Percentiles rank a stretch among this genome's conserved stretches.
These are phyloP conservation scores for Ivindomyrus marchei DNA, from an alignment of 2,113 vertebrate species.

Conservation along the genomic window DNA sequence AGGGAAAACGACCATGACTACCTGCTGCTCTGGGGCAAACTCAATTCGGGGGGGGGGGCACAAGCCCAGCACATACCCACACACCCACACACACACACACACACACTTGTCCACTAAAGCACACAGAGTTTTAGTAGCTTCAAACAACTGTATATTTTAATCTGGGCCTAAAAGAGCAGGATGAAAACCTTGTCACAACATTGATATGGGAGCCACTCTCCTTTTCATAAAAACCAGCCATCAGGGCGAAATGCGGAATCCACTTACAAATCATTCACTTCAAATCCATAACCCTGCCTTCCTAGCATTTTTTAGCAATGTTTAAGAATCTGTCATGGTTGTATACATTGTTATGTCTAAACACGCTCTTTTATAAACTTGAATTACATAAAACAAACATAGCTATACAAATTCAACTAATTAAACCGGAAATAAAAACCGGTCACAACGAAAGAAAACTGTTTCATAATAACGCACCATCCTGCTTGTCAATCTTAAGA, in stretches of 20 bases:
- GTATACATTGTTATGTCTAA: neutral
- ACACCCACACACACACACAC: neutral
- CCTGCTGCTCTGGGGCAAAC: slow-evolving; percentile 43
- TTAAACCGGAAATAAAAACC: neutral
- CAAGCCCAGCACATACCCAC: slow-evolving; percentile 21
- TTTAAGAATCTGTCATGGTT: neutral
- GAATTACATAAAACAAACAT: neutral
- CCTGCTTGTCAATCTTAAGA: neutral
- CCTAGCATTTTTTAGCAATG: neutral
- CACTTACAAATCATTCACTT: neutral
- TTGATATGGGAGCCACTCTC: neutral
- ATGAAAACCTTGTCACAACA: neutral
- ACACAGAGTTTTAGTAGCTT: neutral
- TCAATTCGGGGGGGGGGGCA: slow-evolving; percentile 31
- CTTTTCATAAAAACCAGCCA: neutral
- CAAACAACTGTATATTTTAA: slow-evolving; percentile 26
- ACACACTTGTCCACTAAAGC: neutral
- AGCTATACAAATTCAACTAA: neutral
- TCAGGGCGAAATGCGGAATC: neutral
- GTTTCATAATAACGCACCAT: neutral
- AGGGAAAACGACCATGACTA: slow-evolving; percentile 45
- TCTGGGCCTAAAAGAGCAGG: neutral
- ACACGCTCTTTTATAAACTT: neutral
- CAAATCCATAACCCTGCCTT: neutral
- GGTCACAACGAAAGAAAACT: neutral